Conservation (phyloP, 2,113 vertebrate genomes). For the Corythornis madagascariensis region DNA sequence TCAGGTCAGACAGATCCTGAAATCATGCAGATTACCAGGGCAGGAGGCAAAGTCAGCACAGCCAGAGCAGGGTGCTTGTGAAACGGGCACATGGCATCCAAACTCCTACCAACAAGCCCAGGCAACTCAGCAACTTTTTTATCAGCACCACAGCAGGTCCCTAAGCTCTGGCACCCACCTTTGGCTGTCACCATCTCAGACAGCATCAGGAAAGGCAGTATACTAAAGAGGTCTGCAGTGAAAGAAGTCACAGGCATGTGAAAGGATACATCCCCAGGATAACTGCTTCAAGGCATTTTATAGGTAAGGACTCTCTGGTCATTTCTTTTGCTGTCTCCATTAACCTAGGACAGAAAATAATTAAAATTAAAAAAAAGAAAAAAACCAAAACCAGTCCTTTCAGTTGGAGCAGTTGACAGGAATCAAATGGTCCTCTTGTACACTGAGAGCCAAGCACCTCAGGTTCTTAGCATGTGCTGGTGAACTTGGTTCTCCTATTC, state of each 20-base stretch:
- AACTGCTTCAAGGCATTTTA: slow-evolving; percentile 99
- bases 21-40: neutral
- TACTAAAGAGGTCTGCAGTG: neutral
- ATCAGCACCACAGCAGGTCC: neutral
- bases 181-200: neutral
- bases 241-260: neutral
- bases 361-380: too few species aligned
- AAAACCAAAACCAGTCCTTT: neutral
- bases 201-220: neutral
- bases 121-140: neutral
- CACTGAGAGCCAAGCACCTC: neutral
- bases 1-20: neutral
- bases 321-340: slow-evolving; percentile 97
- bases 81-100: neutral
- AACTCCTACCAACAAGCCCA: neutral
- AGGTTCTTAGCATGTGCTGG: neutral
- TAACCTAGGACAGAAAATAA: slow-evolving; percentile 77
- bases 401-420: neutral
- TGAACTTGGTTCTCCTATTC: neutral
- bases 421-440: neutral
- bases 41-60: neutral
- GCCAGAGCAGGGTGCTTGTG: neutral
- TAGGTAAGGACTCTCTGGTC: slow-evolving; percentile 95
- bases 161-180: neutral
- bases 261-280: slow-evolving; percentile 99